phyloP scores from a whole-genome alignment of 2,888 invertebrate species.

The Cordylochernes scorpioides region DNA sequence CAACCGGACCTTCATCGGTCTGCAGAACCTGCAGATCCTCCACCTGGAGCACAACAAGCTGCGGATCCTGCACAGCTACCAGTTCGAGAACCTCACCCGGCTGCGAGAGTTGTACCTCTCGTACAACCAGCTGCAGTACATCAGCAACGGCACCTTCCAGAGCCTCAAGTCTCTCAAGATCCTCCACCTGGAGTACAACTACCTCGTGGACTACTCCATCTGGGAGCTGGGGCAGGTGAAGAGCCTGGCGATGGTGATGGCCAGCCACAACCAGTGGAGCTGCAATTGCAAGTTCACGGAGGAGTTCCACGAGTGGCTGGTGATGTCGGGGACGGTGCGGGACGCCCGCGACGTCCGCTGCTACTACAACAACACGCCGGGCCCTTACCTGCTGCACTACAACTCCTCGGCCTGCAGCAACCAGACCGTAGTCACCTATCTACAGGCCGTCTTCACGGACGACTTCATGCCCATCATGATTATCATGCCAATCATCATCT shows the following conservation, averaged over 20 bases:
- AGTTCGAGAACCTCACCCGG: slow-evolving; percentile 47
- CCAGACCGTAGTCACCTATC: slow-evolving; percentile 18
- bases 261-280: slow-evolving; percentile 49
- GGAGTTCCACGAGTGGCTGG: slow-evolving; percentile 45
- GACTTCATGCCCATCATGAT: slow-evolving; percentile 47
- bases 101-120: slow-evolving; percentile 43
- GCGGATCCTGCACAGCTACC: slow-evolving; percentile 40
- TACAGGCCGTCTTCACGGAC: slow-evolving; percentile 41
- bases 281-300: slow-evolving; percentile 59
- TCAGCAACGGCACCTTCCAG: slow-evolving; percentile 42
- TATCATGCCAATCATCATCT: slow-evolving; percentile 37
- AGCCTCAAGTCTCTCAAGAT: slow-evolving; percentile 36
- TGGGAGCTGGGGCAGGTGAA: slow-evolving; percentile 29
- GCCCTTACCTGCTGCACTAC: slow-evolving; percentile 13
- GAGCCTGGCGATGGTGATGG: slow-evolving; percentile 40
- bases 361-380: slow-evolving; percentile 11
- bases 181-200: slow-evolving; percentile 42
- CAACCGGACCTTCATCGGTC: slow-evolving; percentile 57
- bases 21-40: slow-evolving; percentile 41
- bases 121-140: slow-evolving; percentile 38
- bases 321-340: slow-evolving; percentile 33
- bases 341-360: slow-evolving; percentile 13
- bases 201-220: slow-evolving; percentile 36
- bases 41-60: slow-evolving; percentile 47
- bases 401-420: slow-evolving; percentile 14